Base-by-base conservation (phyloP, 2,797 vertebrate species). In the Acanthurus leucopareius region DNA sequence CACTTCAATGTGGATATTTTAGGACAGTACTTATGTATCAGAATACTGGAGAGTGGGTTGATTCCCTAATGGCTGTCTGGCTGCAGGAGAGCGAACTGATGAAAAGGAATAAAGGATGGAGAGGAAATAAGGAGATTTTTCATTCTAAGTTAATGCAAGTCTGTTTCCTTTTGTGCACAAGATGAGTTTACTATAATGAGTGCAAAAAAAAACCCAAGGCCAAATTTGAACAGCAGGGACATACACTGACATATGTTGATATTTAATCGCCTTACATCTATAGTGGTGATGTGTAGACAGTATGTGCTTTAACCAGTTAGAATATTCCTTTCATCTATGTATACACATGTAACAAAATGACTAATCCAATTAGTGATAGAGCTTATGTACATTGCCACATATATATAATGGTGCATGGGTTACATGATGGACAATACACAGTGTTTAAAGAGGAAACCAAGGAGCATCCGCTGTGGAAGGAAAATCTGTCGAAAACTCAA, bases 1-100 rank as follows among this genome's bases (percentile, higher is more conserved):
- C 40, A 61, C 81, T 85, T 83, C 65, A 74, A 56, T 84, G 78
- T 77, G 82, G 77, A 74, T 86, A 85, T 89, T 89, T 85, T 85
- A 75, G 81, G 83, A 84, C 54, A 73, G 45, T 65, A 32, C 68
- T 86, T 82, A 64, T 87, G 70, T 65, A 69, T 76, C 28, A 76
- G 63, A 82, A 70, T 61, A 80, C 6, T 38, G 61, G 67, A 69
- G 75, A 79, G 71, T 60, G 69, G 72, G 54, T 45, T 61, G 68
- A 79, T 72, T 90, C 82, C 51, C 69, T 77, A 81, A 66, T 65
- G 57, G 62, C 56, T 57, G 47, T 73, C 70, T 82, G 56, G 68
- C 54, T 77, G 75, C 42, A 75, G 73, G 68, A 78, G 63, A 64
- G n/a, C 67, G 28, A 69, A 28, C 28, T 78, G 62, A 82, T 77